Evolutionary conservation across 1,140 invertebrate species (phyloP).

Genomic region (Drosophila pachea): DNA sequence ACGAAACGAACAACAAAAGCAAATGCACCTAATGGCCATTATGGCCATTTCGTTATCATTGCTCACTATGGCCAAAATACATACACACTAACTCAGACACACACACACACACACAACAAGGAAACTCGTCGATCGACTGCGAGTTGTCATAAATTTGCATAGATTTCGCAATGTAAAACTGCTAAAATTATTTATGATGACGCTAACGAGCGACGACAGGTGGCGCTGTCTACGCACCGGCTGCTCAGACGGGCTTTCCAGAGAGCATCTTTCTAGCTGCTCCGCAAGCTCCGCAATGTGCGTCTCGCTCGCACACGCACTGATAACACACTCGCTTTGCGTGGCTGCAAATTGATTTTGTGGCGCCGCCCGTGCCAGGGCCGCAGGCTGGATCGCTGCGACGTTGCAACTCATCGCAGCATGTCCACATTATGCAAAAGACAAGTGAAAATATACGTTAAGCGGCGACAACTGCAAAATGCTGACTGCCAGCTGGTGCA

Average conservation of each 20-base stretch:
- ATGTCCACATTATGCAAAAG: conserved; percentile 72
- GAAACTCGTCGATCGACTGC: conserved; percentile 41
- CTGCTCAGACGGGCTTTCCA: background rate
- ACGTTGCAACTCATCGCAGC: conserved; percentile 29
- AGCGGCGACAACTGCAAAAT: conserved; percentile 50
- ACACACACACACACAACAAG: conserved; percentile 43
- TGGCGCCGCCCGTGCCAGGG: conserved; percentile 68
- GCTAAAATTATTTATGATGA: conserved; percentile 75
- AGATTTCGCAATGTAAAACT: conserved; percentile 63
- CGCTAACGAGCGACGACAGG: conserved; percentile 75
- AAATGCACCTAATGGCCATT: conserved; percentile 73
- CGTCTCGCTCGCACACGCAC: conserved; percentile 25
- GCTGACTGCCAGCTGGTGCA: conserved; percentile 44
- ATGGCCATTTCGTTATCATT: conserved; percentile 73
- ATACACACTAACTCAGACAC: background rate
- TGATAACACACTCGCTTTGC: conserved; percentile 61
- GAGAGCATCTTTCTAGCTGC: background rate
- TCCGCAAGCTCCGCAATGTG: too few species aligned
- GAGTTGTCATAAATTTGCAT: conserved; percentile 70
- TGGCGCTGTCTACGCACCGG: conserved; percentile 46
- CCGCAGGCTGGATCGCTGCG: conserved; percentile 37
- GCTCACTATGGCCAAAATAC: conserved; percentile 4
- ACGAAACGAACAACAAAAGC: conserved; percentile 42
- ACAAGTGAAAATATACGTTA: conserved; percentile 73
- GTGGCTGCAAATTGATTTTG: conserved; percentile 72